Base-by-base conservation (phyloP, 2,888 invertebrate genomes). In the Heliconius ethilla region DNA sequence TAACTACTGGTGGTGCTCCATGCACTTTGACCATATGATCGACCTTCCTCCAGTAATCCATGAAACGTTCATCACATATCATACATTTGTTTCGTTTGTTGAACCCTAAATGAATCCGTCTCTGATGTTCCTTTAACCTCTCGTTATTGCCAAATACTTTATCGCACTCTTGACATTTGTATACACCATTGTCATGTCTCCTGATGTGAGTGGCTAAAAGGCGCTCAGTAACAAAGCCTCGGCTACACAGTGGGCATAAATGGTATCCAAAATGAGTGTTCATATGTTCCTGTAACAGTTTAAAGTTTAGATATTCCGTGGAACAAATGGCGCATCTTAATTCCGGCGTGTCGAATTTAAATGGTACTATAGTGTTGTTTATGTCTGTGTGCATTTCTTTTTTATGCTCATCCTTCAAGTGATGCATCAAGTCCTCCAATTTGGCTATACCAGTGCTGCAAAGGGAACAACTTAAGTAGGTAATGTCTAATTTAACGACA, bases 201-300 rank as follows among this genome's bases (percentile, higher is more conserved):
- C 82, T 87, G 0, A 85, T 79, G 59, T 92, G 91, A 3, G 81
- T 82, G 0, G 76, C 62, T 0, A 87, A 82, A 4, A 89, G 83
- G 3, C 85, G 84, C 13, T 88, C 85, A 0, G 86, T 86, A 1
- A 90, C 86, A 76, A 87, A 91, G 0, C 87, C 85, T 10, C 87
- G 83, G 0, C 86, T 86, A 72, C 91, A 90, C 40, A 87, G 83
- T 3, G 86, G 84, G 69, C 92, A 92, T 9, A 87, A 81, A 70
- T 87, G 89, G 78, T 91, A 90, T 3, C 87, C 86, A 37, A 86
- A 91, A 83, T 92, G 92, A 0, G 85, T 83, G 76, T 90, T 91
- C 91, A 92, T 92, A 66, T 92, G 92, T 75, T 90, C 89, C 55
- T 89, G 89, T 2, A 92, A 79, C 0, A 87, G 83, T 81, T 91